Base-by-base conservation (phyloP, 2,888 invertebrate species). In the Apomyelois bistriatella region DNA sequence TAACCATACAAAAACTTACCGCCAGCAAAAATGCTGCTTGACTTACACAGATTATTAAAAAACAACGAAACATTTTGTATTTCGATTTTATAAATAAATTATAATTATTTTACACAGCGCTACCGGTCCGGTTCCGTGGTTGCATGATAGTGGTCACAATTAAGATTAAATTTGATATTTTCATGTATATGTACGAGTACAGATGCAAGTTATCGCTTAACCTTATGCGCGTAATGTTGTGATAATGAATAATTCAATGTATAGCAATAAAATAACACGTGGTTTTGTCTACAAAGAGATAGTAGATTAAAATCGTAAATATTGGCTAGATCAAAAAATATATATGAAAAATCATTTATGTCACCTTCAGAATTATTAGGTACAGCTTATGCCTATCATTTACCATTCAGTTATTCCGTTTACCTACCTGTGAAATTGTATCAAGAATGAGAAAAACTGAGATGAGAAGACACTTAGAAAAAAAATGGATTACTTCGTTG, bases 31-130 rank as follows among this genome's bases (percentile, higher is more conserved):
- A 28, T 30, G 30, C 7, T 7, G 15, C 13, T 41, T 41, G 32
- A 32, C 6, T 41, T 22, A 17, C 50, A 50, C 50, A 50, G 15
- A 50, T 50, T 7, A 41, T n/a, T 10, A 48, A 37, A n/a, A 48
- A n/a, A 8, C 12, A 37, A 17, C 48, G 48, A 48, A 22, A 12
- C 48, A 48, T 48, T 22, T 37, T 36, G 17, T 22, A 12, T n/a
- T 12, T 15, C 8, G 10, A n/a, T 3, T 22, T 22, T 22, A 36
- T 36, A n/a, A n/a, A 36, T 4, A 36, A 10, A 32, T 9, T 10
- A 3, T 13, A 13, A 38, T 7, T 13, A 13, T 13, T 13, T 6
- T 13, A 38, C 13, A 12, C 5, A 12, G 13, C 15, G 12, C 15
- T 38, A 38, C 38, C 38, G 13, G n/a, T 38, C 13, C 13, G 38